Conservation (phyloP, 2,113 vertebrate genomes). For the Myrmecophaga tridactyla region DNA sequence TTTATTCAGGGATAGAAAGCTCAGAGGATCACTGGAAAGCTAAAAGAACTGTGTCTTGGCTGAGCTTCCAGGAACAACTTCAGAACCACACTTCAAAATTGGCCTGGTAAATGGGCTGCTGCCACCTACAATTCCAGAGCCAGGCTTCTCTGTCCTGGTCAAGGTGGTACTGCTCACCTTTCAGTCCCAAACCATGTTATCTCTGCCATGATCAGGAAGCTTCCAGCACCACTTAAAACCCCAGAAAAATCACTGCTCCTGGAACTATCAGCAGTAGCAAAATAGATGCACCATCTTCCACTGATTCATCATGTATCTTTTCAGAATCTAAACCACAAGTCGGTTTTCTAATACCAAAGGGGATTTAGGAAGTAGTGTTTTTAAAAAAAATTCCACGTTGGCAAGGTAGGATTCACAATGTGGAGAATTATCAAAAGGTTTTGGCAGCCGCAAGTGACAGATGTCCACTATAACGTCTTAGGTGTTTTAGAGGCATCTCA, state of each 20-base stretch:
- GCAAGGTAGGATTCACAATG: neutral
- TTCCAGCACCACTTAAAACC: neutral
- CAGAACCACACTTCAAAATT: neutral
- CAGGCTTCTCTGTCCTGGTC: neutral
- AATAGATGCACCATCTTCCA: neutral
- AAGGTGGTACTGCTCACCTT: neutral
- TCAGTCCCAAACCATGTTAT: neutral
- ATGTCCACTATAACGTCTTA: neutral
- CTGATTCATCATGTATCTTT: neutral
- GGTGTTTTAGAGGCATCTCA: neutral
- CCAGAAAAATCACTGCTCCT: neutral
- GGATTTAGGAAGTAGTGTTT: neutral
- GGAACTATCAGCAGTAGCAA: neutral
- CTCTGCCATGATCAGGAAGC: neutral
- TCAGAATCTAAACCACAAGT: neutral
- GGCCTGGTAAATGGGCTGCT: accelerated
- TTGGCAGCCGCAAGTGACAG: neutral
- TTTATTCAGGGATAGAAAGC: neutral
- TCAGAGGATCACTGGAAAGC: neutral
- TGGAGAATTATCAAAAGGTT: slow-evolving; percentile 19
- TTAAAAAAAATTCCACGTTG: neutral
- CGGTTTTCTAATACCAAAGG: neutral
- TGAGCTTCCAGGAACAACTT: neutral
- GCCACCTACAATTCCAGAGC: neutral
- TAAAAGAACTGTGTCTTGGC: neutral